Conservation (phyloP, 2,888 invertebrate species). For the Chloromyia formosa region DNA sequence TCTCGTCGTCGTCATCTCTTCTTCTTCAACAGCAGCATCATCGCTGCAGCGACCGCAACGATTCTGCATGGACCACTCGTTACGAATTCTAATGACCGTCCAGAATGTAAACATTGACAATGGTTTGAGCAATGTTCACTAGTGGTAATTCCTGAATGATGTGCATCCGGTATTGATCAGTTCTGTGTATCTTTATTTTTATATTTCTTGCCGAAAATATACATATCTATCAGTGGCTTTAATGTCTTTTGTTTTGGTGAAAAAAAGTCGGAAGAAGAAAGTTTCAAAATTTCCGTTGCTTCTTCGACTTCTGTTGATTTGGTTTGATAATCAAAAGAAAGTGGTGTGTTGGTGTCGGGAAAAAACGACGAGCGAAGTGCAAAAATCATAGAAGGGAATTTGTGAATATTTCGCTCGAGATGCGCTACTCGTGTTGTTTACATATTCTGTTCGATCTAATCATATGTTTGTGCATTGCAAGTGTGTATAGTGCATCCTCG, state of each 20-base stretch:
- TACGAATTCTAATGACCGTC: no score
- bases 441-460: conserved; percentile 1
- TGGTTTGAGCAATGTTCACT: background rate
- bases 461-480: conserved; percentile 2
- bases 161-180: background rate
- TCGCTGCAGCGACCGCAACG: no score
- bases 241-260: conserved; percentile 37
- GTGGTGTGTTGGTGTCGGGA: conserved; percentile 24
- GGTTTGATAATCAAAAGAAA: conserved; percentile 39
- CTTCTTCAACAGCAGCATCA: background rate
- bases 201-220: background rate
- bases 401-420: conserved; percentile 22
- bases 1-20: background rate
- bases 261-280: conserved; percentile 41
- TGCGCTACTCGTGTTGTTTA: conserved; percentile 33
- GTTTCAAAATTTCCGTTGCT: conserved; percentile 22
- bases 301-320: background rate
- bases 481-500: conserved; percentile 13
- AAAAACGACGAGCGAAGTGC: conserved; percentile 8
- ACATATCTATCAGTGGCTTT: conserved; percentile 21
- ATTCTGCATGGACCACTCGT: no score
- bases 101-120: conserved; percentile 29
- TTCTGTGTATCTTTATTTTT: background rate
- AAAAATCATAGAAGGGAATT: background rate
- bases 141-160: background rate